A percentile compares a stretch with the other conserved stretches of the same genome.
phyloP scores from a whole-genome alignment of 2,797 vertebrate genomes.

The Cirrhinus molitorella region DNA sequence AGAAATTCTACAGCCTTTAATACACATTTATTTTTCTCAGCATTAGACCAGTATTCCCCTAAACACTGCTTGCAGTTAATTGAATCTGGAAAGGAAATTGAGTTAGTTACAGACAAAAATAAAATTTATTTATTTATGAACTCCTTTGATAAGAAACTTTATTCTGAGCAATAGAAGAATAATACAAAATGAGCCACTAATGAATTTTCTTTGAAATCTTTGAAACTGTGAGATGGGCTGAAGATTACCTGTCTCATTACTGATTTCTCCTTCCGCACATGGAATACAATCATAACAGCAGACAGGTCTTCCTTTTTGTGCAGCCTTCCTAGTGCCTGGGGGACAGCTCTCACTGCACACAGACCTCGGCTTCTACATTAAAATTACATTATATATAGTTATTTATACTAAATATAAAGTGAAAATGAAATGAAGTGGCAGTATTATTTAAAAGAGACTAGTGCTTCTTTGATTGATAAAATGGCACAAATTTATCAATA shows the following conservation, averaged over 20 bases:
- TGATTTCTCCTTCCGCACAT: constrained; percentile 78
- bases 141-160: not conserved
- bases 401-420: not conserved
- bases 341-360: constrained; percentile 77
- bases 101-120: constrained; percentile 19
- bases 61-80: constrained; percentile 77
- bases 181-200: constrained; percentile 57
- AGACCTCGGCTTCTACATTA: constrained; percentile 71
- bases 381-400: not conserved
- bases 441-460: not conserved
- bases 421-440: not conserved
- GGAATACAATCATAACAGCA: constrained; percentile 76
- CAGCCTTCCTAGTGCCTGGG: constrained; percentile 75
- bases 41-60: constrained; percentile 78
- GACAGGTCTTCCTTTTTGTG: constrained; percentile 73
- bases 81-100: constrained; percentile 77
- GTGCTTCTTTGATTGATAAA: not conserved
- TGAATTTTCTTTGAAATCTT: constrained; percentile 34
- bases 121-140: not conserved
- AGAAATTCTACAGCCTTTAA: constrained; percentile 76
- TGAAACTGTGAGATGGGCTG: not conserved
- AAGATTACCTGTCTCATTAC: constrained; percentile 76
- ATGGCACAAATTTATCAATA: not conserved
- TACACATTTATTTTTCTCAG: constrained; percentile 74
- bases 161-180: not conserved